A percentile compares a stretch with the other conserved stretches of the same genome.
Conservation (phyloP, 2,797 vertebrate species). For the Tinamus major region DNA sequence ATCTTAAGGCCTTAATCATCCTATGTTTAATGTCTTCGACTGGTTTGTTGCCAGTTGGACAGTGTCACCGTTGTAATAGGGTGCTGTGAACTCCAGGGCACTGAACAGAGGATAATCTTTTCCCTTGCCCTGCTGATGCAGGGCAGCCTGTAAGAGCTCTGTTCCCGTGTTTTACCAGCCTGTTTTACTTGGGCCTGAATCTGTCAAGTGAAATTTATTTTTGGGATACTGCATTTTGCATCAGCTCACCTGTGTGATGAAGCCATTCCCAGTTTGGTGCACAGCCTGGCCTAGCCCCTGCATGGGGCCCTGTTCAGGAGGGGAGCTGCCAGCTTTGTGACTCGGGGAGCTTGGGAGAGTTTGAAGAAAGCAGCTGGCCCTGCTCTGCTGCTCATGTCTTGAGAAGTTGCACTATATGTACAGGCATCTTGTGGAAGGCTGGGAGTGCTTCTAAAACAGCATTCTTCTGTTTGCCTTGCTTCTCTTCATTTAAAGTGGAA, state of each 20-base stretch:
- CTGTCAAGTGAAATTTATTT: rapidly evolving
- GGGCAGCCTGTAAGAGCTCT: too few relatives aligned
- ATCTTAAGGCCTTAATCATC: background rate
- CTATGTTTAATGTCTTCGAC: background rate
- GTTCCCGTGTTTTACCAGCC: too few relatives aligned
- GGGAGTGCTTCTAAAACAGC: background rate
- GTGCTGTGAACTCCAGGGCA: background rate
- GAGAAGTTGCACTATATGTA: background rate
- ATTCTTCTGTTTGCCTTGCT: background rate
- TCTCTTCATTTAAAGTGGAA: background rate
- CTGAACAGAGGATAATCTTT: background rate
- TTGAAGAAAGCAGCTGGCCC: background rate
- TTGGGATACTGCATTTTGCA: background rate
- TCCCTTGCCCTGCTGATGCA: background rate
- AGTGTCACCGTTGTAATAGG: background rate
- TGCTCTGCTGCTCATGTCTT: background rate
- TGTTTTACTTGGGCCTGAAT: background rate
- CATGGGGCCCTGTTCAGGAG: rapidly evolving
- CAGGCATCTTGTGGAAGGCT: background rate
- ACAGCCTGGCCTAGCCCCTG: background rate
- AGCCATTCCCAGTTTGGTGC: background rate
- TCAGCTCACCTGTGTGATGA: background rate
- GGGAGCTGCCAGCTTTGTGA: background rate
- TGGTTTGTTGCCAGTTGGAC: background rate
- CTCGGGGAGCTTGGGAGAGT: rapidly evolving